Evolutionary conservation across 2,797 vertebrate genomes (phyloP).

Genomic region (Meda fulgida): DNA sequence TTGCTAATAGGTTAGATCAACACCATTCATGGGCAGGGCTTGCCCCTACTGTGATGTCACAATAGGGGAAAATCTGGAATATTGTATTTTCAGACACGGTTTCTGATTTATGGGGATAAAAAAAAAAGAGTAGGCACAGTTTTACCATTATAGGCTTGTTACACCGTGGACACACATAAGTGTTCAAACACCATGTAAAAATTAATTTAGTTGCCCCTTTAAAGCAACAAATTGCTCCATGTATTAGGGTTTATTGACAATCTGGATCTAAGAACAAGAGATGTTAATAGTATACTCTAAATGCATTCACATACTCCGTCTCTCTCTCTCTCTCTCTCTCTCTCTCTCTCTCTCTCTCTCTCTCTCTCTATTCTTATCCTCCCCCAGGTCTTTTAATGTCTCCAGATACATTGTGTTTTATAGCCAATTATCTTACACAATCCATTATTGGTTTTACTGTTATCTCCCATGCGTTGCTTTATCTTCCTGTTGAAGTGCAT

Average conservation of each 20-base stretch:
- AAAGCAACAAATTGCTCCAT: slow-evolving; percentile 75
- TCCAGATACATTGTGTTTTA: slow-evolving; percentile 78
- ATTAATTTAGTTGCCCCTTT: slow-evolving; percentile 29
- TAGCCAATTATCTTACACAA: slow-evolving; percentile 81
- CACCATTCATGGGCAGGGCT: too few species aligned
- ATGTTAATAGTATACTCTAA: slow-evolving; percentile 77
- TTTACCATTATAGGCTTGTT: too few species aligned
- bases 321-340: too few species aligned
- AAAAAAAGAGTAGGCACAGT: too few species aligned
- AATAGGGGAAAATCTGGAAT: too few species aligned
- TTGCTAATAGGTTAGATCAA: too few species aligned
- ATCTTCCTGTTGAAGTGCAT: slow-evolving; percentile 72
- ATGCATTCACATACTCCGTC: slow-evolving; percentile 65
- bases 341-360: neutral
- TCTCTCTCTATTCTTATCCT: slow-evolving; percentile 18
- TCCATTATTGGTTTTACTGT: slow-evolving; percentile 82
- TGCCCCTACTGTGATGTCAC: too few species aligned
- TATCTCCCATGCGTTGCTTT: slow-evolving; percentile 80
- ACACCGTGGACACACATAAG: too few species aligned
- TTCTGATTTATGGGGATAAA: too few species aligned
- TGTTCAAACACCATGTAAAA: too few species aligned
- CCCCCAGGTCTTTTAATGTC: slow-evolving; percentile 78
- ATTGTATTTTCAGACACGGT: too few species aligned
- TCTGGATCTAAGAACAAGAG: slow-evolving; percentile 69
- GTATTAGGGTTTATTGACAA: slow-evolving; percentile 80